Evolutionary conservation across 2,797 vertebrate genomes (phyloP).

Genomic region (Gadopsis bispinosus): DNA sequence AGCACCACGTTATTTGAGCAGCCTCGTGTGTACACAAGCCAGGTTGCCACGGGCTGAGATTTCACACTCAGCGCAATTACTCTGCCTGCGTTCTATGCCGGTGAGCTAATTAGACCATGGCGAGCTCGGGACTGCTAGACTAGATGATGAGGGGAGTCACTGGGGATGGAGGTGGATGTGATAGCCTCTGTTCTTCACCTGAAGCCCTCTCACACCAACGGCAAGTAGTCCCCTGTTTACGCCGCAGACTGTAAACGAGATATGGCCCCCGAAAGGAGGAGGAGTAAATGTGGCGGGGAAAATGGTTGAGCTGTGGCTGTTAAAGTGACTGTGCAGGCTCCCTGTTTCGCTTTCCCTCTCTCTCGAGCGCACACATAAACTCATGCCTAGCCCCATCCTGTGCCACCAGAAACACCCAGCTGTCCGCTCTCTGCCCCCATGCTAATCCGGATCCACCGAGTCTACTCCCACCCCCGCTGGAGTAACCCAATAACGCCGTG

Average conservation of each 20-base stretch:
- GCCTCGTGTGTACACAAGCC: conserved; percentile 72
- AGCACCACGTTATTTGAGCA: conserved; percentile 68
- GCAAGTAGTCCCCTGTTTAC: conserved; percentile 52
- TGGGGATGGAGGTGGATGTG: conserved; percentile 60
- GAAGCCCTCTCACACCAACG: conserved; percentile 41
- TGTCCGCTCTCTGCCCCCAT: conserved; percentile 61
- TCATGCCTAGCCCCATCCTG: conserved; percentile 42
- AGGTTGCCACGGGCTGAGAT: conserved; percentile 74
- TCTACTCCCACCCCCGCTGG: conserved; percentile 74
- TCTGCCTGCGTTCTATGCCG: conserved; percentile 65
- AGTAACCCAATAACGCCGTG: conserved; percentile 86
- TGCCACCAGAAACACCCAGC: conserved; percentile 67
- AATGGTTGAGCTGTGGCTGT: conserved; percentile 45
- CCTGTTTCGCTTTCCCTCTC: conserved; percentile 22
- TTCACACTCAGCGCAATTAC: conserved; percentile 75
- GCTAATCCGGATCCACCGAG: conserved; percentile 50
- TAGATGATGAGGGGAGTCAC: conserved; percentile 68
- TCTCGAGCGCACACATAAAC: conserved; percentile 33
- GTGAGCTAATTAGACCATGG: conserved; percentile 78
- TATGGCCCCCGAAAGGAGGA: conserved; percentile 55
- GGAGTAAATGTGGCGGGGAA: conserved; percentile 60
- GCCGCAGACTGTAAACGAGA: conserved; percentile 62
- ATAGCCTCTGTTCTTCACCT: conserved; percentile 67
- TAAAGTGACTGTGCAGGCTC: conserved; percentile 6
- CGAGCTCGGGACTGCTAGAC: conserved; percentile 51